Conservation (phyloP, 2,888 invertebrate species). For the Drosophila cognata region DNA sequence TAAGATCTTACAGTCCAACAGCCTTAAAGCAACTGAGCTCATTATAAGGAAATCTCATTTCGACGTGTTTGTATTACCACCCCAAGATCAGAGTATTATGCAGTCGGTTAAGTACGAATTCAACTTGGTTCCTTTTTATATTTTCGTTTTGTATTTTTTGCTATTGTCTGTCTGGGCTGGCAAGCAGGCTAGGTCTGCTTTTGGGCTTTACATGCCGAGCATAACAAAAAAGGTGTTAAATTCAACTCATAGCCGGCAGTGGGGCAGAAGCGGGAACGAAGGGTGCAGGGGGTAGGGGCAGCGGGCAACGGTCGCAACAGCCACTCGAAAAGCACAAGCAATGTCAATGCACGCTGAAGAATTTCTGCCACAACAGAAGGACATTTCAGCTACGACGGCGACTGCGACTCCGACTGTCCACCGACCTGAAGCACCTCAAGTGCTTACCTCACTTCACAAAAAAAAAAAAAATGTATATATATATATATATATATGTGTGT, state of each 20-base stretch:
- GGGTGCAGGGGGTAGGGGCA: constrained; percentile 6
- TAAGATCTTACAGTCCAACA: neutral
- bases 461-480: constrained; percentile 28
- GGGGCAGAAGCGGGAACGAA: constrained; percentile 8
- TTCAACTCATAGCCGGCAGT: constrained; percentile 68
- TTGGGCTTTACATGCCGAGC: constrained; percentile 80
- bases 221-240: constrained; percentile 80
- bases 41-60: neutral
- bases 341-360: constrained; percentile 78
- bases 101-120: neutral
- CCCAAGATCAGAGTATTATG: neutral
- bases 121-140: constrained; percentile 7
- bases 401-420: constrained; percentile 4
- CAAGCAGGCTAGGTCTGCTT: constrained; percentile 62
- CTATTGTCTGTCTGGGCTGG: constrained; percentile 67
- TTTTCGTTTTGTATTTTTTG: constrained; percentile 28
- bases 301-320: constrained; percentile 29
- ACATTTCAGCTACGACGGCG: constrained; percentile 66
- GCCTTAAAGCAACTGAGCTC: neutral
- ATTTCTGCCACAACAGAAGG: constrained; percentile 76
- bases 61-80: neutral
- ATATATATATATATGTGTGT: constrained; percentile 26
- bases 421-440: constrained; percentile 65
- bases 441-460: constrained; percentile 61
- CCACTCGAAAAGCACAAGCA: constrained; percentile 56